These are phyloP conservation scores for Urocynchramus pylzowi DNA, from an alignment of 2,113 vertebrate species.

Conservation along the genomic window DNA sequence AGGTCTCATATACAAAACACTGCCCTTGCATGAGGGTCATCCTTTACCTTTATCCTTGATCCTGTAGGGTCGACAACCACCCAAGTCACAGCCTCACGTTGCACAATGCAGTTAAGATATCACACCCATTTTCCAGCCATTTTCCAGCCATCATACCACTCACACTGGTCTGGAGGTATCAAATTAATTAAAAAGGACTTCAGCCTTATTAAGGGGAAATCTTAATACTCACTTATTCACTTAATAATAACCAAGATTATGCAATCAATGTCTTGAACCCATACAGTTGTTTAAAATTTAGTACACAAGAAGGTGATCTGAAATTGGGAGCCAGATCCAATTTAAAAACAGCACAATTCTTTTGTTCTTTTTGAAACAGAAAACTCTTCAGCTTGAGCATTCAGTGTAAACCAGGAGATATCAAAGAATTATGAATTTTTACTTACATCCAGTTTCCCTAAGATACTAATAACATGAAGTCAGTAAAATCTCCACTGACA, in stretches of 20 bases:
- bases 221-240: background rate
- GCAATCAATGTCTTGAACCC: background rate
- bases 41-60: background rate
- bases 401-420: background rate
- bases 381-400: background rate
- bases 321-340: background rate
- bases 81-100: background rate
- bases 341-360: background rate
- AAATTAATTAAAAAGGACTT: background rate
- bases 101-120: background rate
- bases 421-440: background rate
- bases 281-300: background rate
- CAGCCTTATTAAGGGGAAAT: background rate
- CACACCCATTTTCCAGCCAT: background rate
- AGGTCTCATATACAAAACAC: background rate
- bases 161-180: background rate
- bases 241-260: background rate
- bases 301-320: background rate
- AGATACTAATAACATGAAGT: background rate
- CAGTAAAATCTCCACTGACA: background rate
- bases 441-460: background rate
- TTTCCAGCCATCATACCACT: background rate
- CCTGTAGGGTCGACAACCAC: accelerated
- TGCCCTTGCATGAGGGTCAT: background rate
- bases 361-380: background rate